Evolutionary conservation across 2,797 vertebrate species (phyloP).

Genomic region (Coregonus sp.): DNA sequence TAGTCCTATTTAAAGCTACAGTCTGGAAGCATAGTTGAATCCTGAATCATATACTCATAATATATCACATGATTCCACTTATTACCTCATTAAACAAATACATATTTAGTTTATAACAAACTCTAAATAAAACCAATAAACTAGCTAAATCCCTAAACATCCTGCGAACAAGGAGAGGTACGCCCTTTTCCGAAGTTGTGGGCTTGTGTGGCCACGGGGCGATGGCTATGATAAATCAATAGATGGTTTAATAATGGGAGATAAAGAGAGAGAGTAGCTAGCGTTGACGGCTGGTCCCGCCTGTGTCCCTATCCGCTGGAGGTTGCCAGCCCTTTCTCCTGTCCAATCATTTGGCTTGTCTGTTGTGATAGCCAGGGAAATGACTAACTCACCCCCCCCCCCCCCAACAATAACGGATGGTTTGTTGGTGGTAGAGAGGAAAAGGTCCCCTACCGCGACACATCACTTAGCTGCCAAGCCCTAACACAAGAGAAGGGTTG

Average conservation of each 20-base stretch:
- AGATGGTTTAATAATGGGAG: constrained; percentile 38
- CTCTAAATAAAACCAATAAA: too few relatives aligned
- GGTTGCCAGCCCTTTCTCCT: constrained; percentile 36
- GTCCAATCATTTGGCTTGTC: constrained; percentile 41
- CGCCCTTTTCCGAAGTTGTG: neutral
- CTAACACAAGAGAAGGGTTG: constrained; percentile 47
- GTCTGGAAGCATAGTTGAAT: too few relatives aligned
- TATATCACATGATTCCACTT: too few relatives aligned
- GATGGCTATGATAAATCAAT: constrained; percentile 48
- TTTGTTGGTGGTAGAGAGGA: constrained; percentile 46
- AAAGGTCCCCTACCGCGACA: constrained; percentile 35
- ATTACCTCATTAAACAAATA: too few relatives aligned
- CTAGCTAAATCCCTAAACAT: too few relatives aligned
- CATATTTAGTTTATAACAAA: too few relatives aligned
- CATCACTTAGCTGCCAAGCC: constrained; percentile 58
- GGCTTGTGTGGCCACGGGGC: constrained; percentile 24
- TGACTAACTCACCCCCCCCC: constrained; percentile 36
- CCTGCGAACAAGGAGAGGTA: too few relatives aligned
- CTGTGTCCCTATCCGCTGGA: constrained; percentile 28
- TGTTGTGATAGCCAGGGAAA: constrained; percentile 44
- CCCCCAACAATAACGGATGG: constrained; percentile 37
- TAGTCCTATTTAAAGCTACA: too few relatives aligned
- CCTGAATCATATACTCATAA: too few relatives aligned
- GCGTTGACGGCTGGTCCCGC: neutral
- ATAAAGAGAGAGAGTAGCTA: neutral